Evolutionary conservation across 2,888 invertebrate species (phyloP).

Genomic region (Ochropleura plecta): DNA sequence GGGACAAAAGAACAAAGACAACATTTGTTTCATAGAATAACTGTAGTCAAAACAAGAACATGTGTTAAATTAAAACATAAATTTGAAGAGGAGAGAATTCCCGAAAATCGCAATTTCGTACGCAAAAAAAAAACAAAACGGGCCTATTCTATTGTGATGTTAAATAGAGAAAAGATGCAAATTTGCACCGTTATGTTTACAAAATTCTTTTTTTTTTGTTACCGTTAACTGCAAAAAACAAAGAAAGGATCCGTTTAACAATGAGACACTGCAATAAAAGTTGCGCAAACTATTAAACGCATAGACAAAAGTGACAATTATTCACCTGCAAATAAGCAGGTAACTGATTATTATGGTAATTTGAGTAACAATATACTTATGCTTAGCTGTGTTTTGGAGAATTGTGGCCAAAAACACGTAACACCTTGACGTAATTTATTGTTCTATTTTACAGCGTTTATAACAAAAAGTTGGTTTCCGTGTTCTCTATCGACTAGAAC

Average conservation of each 20-base stretch:
- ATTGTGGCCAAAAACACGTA: slow-evolving; percentile 87
- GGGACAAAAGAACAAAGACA: slow-evolving; percentile 67
- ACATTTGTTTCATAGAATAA: slow-evolving; percentile 73
- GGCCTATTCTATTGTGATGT: slow-evolving; percentile 80
- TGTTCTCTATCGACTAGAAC: slow-evolving; percentile 85
- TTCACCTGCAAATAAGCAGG: slow-evolving; percentile 87
- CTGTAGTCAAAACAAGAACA: slow-evolving; percentile 79
- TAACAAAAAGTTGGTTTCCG: slow-evolving; percentile 90
- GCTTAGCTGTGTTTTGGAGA: slow-evolving; percentile 84
- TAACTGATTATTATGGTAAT: slow-evolving; percentile 89
- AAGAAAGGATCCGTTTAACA: slow-evolving; percentile 76
- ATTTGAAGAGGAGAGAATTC: slow-evolving; percentile 66
- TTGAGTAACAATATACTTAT: slow-evolving; percentile 82
- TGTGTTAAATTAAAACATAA: slow-evolving; percentile 74
- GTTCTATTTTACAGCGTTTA: slow-evolving; percentile 81
- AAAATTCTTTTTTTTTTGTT: slow-evolving; percentile 76
- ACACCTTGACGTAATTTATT: slow-evolving; percentile 89
- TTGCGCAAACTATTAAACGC: slow-evolving; percentile 84
- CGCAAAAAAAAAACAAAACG: slow-evolving; percentile 66
- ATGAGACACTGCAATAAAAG: slow-evolving; percentile 74
- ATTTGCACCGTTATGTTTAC: slow-evolving; percentile 87
- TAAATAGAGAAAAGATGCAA: slow-evolving; percentile 85
- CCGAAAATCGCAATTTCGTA: slow-evolving; percentile 65
- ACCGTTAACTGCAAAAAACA: slow-evolving; percentile 85
- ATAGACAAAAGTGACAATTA: slow-evolving; percentile 82